Conservation (phyloP, 1,140 invertebrate genomes). For the Bombus superbus region DNA sequence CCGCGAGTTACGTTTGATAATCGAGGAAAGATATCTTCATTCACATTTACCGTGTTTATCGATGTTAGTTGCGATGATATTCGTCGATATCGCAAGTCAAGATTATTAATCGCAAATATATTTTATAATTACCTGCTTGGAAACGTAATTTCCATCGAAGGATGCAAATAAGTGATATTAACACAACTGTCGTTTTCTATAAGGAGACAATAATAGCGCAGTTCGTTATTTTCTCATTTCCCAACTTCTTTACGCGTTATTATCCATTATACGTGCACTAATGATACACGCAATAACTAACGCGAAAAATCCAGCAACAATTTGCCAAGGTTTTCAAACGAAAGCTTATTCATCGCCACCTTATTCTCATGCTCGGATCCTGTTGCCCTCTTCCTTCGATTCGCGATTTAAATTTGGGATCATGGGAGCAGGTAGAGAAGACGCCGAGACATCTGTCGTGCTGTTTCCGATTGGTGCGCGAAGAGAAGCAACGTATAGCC, state of each 20-base stretch:
- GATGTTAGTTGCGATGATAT: background rate
- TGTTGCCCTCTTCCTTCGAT: background rate
- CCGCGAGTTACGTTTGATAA: no score
- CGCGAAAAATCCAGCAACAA: background rate
- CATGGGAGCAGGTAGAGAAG: slow-evolving; percentile 29
- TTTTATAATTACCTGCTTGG: background rate
- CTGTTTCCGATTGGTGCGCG: slow-evolving; percentile 32
- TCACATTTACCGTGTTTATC: background rate
- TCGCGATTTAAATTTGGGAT: slow-evolving; percentile 1
- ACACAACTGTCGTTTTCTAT: background rate
- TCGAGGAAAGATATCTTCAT: background rate
- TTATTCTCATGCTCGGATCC: no score
- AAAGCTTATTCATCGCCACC: no score
- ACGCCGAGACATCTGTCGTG: slow-evolving; percentile 51
- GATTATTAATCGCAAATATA: background rate
- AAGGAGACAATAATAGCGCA: no score
- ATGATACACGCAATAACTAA: no score
- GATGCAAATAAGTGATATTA: background rate
- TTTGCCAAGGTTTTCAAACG: background rate
- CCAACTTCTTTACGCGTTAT: no score
- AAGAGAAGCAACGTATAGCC: background rate
- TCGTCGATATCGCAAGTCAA: background rate
- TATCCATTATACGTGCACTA: no score
- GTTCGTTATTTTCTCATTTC: no score
- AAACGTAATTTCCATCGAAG: background rate